Evolutionary conservation across 2,888 invertebrate genomes (phyloP).

Genomic region (Cerastis rubricosa): DNA sequence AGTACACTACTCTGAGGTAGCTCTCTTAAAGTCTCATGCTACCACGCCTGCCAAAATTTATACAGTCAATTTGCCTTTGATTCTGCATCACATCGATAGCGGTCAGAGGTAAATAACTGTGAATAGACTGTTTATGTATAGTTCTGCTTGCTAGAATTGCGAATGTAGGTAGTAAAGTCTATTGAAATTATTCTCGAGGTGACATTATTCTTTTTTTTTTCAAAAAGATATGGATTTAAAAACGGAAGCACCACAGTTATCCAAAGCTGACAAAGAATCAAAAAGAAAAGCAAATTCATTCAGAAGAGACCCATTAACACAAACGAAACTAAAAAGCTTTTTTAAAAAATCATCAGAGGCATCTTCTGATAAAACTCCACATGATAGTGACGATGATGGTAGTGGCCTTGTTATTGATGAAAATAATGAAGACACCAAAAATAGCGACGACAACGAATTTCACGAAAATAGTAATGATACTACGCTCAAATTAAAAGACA

Average conservation of each 20-base stretch:
- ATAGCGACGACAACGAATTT: conserved; percentile 64
- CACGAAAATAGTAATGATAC: conserved; percentile 71
- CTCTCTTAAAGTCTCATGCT: neutral
- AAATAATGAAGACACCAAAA: conserved; percentile 64
- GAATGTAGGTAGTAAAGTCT: neutral
- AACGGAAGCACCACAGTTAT: conserved; percentile 75
- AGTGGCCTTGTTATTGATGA: conserved; percentile 82
- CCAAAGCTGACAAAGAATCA: conserved; percentile 86
- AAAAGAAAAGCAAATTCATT: conserved; percentile 87
- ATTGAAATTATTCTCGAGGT: neutral
- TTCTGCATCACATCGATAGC: neutral
- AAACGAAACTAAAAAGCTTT: conserved; percentile 87
- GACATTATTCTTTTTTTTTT: conserved; percentile 46
- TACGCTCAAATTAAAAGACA: conserved; percentile 76
- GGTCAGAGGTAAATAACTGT: conserved; percentile 1
- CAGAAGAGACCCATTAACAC: conserved; percentile 87
- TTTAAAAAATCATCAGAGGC: conserved; percentile 80
- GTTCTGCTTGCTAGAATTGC: conserved; percentile 1
- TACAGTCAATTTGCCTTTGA: neutral
- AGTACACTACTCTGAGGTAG: neutral
- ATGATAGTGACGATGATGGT: conserved; percentile 79
- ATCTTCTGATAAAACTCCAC: conserved; percentile 71
- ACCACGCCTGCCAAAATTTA: neutral
- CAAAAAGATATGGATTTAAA: conserved; percentile 72
- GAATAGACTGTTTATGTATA: neutral